Percentiles rank a stretch among this genome's conserved stretches.
Conservation (phyloP, 2,113 vertebrate species). For the Actenoides hombroni region DNA sequence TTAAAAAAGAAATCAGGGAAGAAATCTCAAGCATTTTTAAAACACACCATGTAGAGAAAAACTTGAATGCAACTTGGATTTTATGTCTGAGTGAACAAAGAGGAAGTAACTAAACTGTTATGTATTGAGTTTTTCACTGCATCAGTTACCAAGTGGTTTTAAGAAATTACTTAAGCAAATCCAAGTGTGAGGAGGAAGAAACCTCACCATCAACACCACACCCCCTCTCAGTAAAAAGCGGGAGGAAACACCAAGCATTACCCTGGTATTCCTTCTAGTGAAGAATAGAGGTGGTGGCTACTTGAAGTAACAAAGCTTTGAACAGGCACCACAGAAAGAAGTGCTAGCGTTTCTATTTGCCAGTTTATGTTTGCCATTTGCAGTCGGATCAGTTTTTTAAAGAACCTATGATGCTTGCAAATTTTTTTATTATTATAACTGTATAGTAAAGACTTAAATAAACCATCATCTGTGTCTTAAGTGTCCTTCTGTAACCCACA, state of each 20-base stretch:
- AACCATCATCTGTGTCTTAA: not conserved
- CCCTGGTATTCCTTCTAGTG: not conserved
- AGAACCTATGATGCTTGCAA: not conserved
- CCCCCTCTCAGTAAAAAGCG: not conserved
- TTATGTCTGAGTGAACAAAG: not conserved
- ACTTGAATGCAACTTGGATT: not conserved
- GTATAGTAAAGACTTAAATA: not conserved
- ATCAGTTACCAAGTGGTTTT: not conserved
- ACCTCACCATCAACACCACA: not conserved
- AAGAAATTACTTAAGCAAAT: not conserved
- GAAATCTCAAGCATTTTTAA: not conserved
- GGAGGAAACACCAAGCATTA: not conserved
- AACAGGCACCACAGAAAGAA: not conserved
- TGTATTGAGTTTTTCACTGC: no score
- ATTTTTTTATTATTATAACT: not conserved
- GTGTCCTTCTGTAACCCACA: not conserved
- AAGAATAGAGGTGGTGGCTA: not conserved
- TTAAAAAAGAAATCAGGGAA: not conserved
- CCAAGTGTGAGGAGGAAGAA: not conserved
- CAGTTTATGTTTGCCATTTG: not conserved
- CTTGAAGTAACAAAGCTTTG: not conserved
- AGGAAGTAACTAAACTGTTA: not conserved
- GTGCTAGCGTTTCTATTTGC: not conserved
- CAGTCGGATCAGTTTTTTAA: not conserved
- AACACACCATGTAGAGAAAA: not conserved